These are phyloP conservation scores for Anthoscopus minutus DNA, from an alignment of 2,113 vertebrate genomes.

Conservation along the genomic window DNA sequence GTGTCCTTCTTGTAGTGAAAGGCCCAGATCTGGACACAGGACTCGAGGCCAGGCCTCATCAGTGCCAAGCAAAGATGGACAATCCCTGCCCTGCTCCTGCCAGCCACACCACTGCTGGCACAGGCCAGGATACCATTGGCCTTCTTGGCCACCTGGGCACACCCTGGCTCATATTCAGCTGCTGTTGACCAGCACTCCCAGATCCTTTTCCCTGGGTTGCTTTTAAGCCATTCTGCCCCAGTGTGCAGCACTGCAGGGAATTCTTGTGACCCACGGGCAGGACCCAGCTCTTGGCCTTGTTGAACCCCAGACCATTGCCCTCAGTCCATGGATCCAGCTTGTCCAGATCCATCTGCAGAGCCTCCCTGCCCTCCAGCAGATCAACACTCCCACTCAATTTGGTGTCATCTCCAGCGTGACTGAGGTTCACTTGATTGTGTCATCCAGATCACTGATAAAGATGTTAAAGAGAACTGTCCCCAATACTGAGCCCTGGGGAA, in stretches of 20 bases:
- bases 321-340: not conserved
- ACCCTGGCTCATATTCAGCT: not conserved
- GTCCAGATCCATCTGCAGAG: not conserved
- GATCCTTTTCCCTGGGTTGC: not conserved
- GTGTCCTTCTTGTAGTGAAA: not conserved
- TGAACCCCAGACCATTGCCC: not conserved
- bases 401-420: not conserved
- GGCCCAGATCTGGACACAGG: not conserved
- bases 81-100: not conserved
- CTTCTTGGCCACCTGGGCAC: not conserved
- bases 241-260: accelerated
- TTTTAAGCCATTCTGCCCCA: not conserved
- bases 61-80: not conserved
- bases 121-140: not conserved
- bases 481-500: not conserved
- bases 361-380: not conserved
- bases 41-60: accelerated
- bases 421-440: not conserved
- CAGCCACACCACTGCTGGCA: not conserved
- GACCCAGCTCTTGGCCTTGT: not conserved
- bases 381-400: not conserved
- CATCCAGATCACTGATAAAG: not conserved
- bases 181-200: accelerated
- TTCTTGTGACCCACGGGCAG: not conserved
- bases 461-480: not conserved